phyloP scores from a whole-genome alignment of 2,113 vertebrate species.

The Austrofundulus limnaeus region DNA sequence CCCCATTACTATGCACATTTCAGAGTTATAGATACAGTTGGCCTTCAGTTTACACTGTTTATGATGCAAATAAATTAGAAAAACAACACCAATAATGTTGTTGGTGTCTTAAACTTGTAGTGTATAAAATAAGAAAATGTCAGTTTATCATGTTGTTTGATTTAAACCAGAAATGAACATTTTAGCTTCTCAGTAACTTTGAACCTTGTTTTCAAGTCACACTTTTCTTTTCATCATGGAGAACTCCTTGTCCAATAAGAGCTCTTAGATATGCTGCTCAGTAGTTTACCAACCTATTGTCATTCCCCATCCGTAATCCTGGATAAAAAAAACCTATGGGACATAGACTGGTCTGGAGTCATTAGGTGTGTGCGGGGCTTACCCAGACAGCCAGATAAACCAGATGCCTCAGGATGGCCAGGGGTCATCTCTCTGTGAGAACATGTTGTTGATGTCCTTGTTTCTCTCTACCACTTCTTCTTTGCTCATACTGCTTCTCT shows the following conservation, averaged over 20 bases:
- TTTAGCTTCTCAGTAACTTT: slow-evolving; percentile 57
- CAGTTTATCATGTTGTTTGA: slow-evolving; percentile 6
- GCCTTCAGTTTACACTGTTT: slow-evolving; percentile 42
- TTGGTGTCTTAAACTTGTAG: slow-evolving; percentile 1
- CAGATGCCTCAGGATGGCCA: slow-evolving; percentile 82
- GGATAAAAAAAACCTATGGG: slow-evolving; percentile 76
- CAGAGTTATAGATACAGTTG: slow-evolving; percentile 42
- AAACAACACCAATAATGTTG: slow-evolving; percentile 9
- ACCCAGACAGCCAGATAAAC: slow-evolving; percentile 78
- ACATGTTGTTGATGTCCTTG: slow-evolving; percentile 78
- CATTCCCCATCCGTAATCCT: slow-evolving; percentile 73
- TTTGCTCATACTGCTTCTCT: slow-evolving; percentile 40
- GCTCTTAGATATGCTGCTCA: slow-evolving; percentile 45
- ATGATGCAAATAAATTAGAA: slow-evolving; percentile 49
- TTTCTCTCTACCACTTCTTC: slow-evolving; percentile 57
- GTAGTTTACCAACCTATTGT: slow-evolving; percentile 71
- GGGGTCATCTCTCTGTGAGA: slow-evolving; percentile 78
- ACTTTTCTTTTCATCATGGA: slow-evolving; percentile 36
- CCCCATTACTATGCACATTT: slow-evolving; percentile 28
- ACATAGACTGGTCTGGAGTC: slow-evolving; percentile 66
- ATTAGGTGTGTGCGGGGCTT: slow-evolving; percentile 77
- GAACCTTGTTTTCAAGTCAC: slow-evolving; percentile 31
- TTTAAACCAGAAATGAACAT: slow-evolving; percentile 16
- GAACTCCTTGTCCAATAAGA: slow-evolving; percentile 56
- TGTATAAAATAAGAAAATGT: slow-evolving; percentile 8